Base-by-base conservation (phyloP, 2,888 invertebrate genomes). In the Brenthis daphne region DNA sequence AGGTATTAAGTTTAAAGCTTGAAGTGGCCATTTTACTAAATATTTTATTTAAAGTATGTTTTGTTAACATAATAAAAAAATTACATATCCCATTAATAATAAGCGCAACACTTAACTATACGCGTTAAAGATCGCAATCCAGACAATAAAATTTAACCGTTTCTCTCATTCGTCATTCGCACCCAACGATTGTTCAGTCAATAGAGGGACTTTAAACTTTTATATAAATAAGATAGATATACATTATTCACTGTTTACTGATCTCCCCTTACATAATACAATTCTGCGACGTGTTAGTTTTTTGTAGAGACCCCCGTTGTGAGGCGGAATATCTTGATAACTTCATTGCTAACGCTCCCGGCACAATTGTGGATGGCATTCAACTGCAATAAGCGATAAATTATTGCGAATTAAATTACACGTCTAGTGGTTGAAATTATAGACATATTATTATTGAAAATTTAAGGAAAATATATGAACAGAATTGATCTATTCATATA, bases 121-220 rank as follows among this genome's bases (percentile, higher is more conserved):
- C 66, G 71, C 69, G 67, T 75, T 70, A 71, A 70, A 71, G 70
- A 74, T 68, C 71, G 68, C 69, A 63, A 60, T 68, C 66, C 73
- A 78, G 64, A 74, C 74, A 72, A 73, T 73, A 73, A 68, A 76
- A 20, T 76, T 68, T 75, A 75, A 74, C 78, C 76, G 78, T 74
- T 73, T 77, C 77, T 75, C 74, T 74, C 85, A 86, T 89, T 87
- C 81, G 87, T 89, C 89, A 89, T 86, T 82, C 80, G 77, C 83
- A 80, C 84, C 82, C 82, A 79, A 76, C 85, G 74, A 85, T 84
- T 86, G 86, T 80, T 84, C 83, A 85, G 79, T 87, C 87, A 87
- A 90, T 88, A 86, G 84, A 86, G 87, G 88, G 87, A 82, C 84
- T 89, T 89, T 86, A 89, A 88, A 88, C 82, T 88, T 89, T 88